These are phyloP conservation scores for Chroicocephalus ridibundus DNA, from an alignment of 2,113 vertebrate genomes.

Conservation along the genomic window DNA sequence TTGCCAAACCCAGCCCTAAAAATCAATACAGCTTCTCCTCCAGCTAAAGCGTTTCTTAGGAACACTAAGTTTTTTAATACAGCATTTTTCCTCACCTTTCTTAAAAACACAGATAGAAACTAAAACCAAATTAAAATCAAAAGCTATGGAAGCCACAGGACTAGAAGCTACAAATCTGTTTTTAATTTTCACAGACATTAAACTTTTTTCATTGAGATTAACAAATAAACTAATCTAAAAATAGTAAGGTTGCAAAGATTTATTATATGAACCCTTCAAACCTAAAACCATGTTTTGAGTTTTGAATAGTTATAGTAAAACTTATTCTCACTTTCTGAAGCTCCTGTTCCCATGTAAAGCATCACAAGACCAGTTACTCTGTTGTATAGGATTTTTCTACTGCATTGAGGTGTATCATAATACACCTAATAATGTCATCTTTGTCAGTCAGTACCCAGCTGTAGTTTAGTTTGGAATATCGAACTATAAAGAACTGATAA, in stretches of 20 bases:
- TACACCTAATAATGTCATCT: background rate
- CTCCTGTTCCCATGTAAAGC: background rate
- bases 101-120: background rate
- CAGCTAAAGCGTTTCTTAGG: background rate
- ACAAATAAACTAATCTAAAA: background rate
- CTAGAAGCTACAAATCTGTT: background rate
- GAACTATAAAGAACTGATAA: background rate
- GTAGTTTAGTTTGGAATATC: background rate
- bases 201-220: background rate
- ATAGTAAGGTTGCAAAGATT: background rate
- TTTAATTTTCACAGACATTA: background rate
- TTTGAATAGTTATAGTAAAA: background rate
- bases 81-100: background rate
- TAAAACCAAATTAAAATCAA: background rate
- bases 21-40: slow-evolving; percentile 10
- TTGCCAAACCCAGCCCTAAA: slow-evolving; percentile 17
- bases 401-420: background rate
- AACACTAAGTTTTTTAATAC: background rate
- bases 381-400: background rate
- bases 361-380: background rate
- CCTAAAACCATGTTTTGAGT: background rate
- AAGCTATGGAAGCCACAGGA: background rate
- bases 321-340: background rate
- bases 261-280: background rate
- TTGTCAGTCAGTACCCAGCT: background rate